A percentile compares a stretch with the other conserved stretches of the same genome.
Evolutionary conservation across 1,140 invertebrate species (phyloP).

Genomic region (Agrilus planipennis): DNA sequence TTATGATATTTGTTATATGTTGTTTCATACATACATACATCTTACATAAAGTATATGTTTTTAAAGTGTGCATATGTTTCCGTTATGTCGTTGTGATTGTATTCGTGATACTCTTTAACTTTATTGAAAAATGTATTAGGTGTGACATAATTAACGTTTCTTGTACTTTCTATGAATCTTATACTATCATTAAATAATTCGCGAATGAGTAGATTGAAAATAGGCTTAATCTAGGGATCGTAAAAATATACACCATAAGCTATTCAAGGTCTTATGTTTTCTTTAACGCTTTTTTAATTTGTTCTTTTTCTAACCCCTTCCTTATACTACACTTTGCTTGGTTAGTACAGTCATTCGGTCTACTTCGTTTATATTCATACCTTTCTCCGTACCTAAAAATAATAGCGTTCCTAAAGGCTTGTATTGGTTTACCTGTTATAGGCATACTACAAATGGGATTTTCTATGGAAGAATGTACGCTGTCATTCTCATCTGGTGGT

Average conservation of each 20-base stretch:
- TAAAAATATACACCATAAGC: constrained; percentile 4
- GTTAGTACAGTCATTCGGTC: too few relatives aligned
- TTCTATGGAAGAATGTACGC: too few relatives aligned
- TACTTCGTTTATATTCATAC: too few relatives aligned
- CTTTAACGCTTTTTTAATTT: not conserved
- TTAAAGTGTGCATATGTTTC: constrained; percentile 11
- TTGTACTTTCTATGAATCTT: too few relatives aligned
- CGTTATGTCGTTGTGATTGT: constrained; percentile 14
- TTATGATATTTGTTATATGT: constrained; percentile 13
- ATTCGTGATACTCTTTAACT: not conserved
- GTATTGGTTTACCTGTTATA: too few relatives aligned
- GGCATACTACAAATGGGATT: too few relatives aligned
- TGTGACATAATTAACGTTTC: too few relatives aligned
- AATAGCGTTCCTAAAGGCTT: too few relatives aligned
- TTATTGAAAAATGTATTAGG: too few relatives aligned
- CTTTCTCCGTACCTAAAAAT: too few relatives aligned
- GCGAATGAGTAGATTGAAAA: not conserved
- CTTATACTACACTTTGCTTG: not conserved
- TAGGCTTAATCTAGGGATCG: not conserved
- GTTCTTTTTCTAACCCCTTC: not conserved
- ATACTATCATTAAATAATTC: too few relatives aligned
- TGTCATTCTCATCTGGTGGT: too few relatives aligned
- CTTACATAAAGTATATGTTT: constrained; percentile 12
- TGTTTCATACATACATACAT: constrained; percentile 13
- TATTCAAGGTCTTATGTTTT: not conserved